Base-by-base conservation (phyloP, 2,113 vertebrate species). In the Salvelinus namaycush region DNA sequence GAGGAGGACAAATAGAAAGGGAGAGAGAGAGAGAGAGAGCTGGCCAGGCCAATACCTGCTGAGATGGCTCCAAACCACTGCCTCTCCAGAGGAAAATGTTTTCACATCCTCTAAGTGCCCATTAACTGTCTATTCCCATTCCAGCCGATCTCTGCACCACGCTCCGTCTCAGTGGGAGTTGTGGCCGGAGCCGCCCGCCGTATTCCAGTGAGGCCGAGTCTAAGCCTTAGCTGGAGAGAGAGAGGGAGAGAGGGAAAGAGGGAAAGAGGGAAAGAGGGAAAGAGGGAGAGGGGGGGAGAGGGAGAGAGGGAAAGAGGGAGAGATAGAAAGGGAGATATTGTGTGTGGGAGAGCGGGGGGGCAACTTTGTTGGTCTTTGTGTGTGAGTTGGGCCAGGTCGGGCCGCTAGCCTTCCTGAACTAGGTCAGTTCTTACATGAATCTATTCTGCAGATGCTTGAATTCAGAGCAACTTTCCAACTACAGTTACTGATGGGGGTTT, bases 111-210 rank as follows among this genome's bases (percentile, higher is more conserved):
- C 79, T 89, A 91, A 92, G 90, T 91, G 87, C 87, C 91, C 89
- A 91, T 94, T 92, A 92, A 89, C 89, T 83, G 87, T 87, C 86
- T 90, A 84, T 91, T 92, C 90, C 87, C 88, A 87, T 90, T 91
- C 84, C 83, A 90, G 84, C 79, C 75, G 16, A 16, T 70, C 80
- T 86, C 80, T 59, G 73, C 83, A 67, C 80, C 51, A 29, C 80
- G 74, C 86, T 85, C 60, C 14, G 34, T 76, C 88, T 74, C 84
- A 86, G 86, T 83, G 83, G 88, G 84, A 88, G 79, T 72, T 82
- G 87, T 79, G 89, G 87, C 80, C 68, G 13, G 81, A 87, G 82
- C 88, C 79, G 76, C 84, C 87, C 83, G 76, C 73, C 27, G 78
- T 85, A 81, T 89, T 86, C 82, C 82, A 77, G 76, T 80, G 81